Evolutionary conservation across 2,113 vertebrate genomes (phyloP).

Genomic region (Myrmecophaga tridactyla): DNA sequence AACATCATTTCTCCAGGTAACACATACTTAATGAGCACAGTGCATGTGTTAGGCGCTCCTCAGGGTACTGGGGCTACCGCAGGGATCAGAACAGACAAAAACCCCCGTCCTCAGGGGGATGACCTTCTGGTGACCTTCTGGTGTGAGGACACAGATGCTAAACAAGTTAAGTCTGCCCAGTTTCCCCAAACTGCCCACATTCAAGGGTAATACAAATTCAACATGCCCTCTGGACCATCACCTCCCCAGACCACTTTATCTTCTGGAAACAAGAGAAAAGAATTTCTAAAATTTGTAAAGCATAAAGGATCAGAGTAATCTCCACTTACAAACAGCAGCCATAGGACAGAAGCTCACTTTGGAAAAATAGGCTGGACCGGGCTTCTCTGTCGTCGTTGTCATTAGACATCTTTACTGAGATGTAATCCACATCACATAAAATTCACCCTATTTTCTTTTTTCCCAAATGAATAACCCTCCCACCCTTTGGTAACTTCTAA

Average conservation of each 20-base stretch:
- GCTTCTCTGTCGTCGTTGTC: too few species aligned
- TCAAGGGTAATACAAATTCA: fast-evolving
- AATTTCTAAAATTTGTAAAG: not conserved
- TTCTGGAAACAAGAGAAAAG: not conserved
- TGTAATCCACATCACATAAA: too few species aligned
- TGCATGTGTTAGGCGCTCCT: too few species aligned
- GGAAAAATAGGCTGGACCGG: fast-evolving
- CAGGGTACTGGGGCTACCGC: too few species aligned
- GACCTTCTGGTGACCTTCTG: too few species aligned
- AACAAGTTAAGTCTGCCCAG: fast-evolving
- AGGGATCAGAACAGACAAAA: too few species aligned
- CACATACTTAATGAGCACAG: too few species aligned
- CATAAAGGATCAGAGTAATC: not conserved
- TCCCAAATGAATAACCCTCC: too few species aligned
- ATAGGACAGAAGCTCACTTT: not conserved
- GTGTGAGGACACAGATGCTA: not conserved
- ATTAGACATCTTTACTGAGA: too few species aligned
- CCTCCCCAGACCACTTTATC: not conserved
- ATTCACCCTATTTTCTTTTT: too few species aligned
- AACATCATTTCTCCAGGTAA: fast-evolving
- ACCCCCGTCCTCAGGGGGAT: too few species aligned
- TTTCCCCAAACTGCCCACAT: not conserved
- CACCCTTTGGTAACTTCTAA: too few species aligned
- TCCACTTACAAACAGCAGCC: not conserved
- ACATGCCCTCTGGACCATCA: fast-evolving